These are phyloP conservation scores for Spilogale gracilis DNA, from an alignment of 2,113 vertebrate genomes.

Conservation along the genomic window DNA sequence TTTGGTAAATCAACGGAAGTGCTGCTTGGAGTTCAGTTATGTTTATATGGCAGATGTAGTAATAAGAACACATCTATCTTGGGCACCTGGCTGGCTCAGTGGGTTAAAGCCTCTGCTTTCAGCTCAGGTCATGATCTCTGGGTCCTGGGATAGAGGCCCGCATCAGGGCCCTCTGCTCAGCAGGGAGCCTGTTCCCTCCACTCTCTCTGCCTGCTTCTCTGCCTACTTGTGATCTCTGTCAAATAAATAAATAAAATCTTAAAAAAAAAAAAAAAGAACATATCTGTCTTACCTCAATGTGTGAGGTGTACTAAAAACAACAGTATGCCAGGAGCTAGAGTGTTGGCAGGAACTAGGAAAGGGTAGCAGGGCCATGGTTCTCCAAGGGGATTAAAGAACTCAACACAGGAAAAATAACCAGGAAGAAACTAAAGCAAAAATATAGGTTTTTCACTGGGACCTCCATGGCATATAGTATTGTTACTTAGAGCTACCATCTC, in stretches of 20 bases:
- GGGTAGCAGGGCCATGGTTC: not conserved
- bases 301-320: not conserved
- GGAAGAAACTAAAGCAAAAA: conserved; percentile 20
- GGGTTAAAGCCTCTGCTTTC: too few relatives aligned
- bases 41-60: conserved; percentile 5
- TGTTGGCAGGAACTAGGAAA: not conserved
- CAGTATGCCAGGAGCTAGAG: not conserved
- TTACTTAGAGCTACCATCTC: not conserved
- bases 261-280: too few relatives aligned
- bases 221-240: too few relatives aligned
- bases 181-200: too few relatives aligned
- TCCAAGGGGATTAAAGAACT: not conserved
- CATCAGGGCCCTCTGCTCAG: too few relatives aligned
- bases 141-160: too few relatives aligned
- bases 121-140: too few relatives aligned
- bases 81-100: too few relatives aligned
- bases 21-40: not conserved
- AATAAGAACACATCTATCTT: not conserved
- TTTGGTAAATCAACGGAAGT: not conserved
- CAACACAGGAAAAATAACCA: not conserved
- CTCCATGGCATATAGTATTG: not conserved
- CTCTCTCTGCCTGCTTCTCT: too few relatives aligned
- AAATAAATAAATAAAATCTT: too few relatives aligned
- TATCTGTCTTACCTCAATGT: not conserved
- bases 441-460: not conserved